Evolutionary conservation across 2,113 vertebrate species (phyloP), one percentile per base, ranked within the genome.

Genomic region (Alligator sinensis): DNA sequence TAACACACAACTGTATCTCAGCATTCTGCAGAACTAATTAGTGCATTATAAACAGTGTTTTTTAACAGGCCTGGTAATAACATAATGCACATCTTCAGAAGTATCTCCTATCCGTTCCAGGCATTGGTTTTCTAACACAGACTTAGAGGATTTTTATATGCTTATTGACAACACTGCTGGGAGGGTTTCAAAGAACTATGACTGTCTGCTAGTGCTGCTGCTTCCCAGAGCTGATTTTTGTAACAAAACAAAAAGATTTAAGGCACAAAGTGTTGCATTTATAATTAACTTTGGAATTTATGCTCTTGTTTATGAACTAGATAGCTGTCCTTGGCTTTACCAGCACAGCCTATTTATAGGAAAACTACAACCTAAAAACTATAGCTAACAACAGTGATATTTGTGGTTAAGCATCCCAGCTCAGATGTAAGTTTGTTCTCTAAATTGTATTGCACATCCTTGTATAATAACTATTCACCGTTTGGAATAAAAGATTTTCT

Each of bases 11-110:
- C 80, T 85, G n/a, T 88, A n/a, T 0, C 21, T 90, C 87, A 82
- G 25, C 82, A 68, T 96, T 97, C 95, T 95, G 61, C 79, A 78
- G 83, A 89, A 91, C 80, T 94, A 95, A 93, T 96, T 91, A 90
- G 75, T 92, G 87, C 58, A 82, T 96, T 96, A 88, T 75, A 95
- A 96, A 90, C 38, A 74, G 11, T 55, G 0, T 91, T 94, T 95
- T 91, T 24, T 84, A 86, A 47, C 61, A 6, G 82, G 25, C 76
- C 9, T 30, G 75, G 80, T 24, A 10, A 2, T 87, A 74, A n/a
- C 2, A 4, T 66, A 16, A 4, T 9, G 6, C 25, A 12, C 16
- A 28, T n/a, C 79, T 93, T 94, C 58, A 61, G 2, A 95, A 94
- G 70, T 34, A 27, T 84, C 22, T 87, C 76, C 54, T 80, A 66